Base-by-base conservation (phyloP, 2,797 vertebrate species). In the Gymnocypris eckloni region DNA sequence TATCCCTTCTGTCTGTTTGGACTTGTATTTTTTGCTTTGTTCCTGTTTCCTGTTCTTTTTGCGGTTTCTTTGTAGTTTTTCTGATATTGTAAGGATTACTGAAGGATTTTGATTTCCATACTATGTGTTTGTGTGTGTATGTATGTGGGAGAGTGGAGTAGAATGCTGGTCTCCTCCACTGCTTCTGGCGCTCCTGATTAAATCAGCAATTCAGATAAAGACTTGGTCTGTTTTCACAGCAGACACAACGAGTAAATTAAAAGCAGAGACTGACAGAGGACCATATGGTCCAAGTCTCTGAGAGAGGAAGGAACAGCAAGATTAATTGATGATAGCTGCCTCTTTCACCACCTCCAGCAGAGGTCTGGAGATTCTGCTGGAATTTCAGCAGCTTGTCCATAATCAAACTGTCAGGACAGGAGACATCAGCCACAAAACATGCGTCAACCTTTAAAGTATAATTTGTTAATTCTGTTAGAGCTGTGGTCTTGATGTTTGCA, bases 311-410 rank as follows among this genome's bases (percentile, higher is more conserved):
- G 91, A 91, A 91, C 90, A 90, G 93, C 92, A 94, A 96, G 95
- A 95, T 95, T 93, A 95, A 95, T 95, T 95, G 94, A 94, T 95
- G 94, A 95, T 94, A 93, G 93, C 94, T 93, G 88, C 92, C 93
- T 94, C 92, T 93, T 94, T 93, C 92, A 93, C 92, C 93, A 95
- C 92, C 89, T 84, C 78, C 83, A 86, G 71, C 70, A 79, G 67
- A 79, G 83, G 72, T 82, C 83, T 87, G 79, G 86, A 82, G 56
- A 88, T 87, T 90, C 86, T 88, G 87, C 87, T 88, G 92, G 92
- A 93, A 94, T 93, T 92, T 90, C 92, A 94, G 93, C 93, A 93
- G 92, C 93, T 90, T 92, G 91, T 89, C 88, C 90, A 89, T 90
- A 92, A 89, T 93, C 90, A 92, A 92, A 93, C 88, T 91, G 92